Evolutionary conservation across 2,888 invertebrate genomes (phyloP), one percentile per base, ranked within the genome.

Genomic region (Drosophila anceps): DNA sequence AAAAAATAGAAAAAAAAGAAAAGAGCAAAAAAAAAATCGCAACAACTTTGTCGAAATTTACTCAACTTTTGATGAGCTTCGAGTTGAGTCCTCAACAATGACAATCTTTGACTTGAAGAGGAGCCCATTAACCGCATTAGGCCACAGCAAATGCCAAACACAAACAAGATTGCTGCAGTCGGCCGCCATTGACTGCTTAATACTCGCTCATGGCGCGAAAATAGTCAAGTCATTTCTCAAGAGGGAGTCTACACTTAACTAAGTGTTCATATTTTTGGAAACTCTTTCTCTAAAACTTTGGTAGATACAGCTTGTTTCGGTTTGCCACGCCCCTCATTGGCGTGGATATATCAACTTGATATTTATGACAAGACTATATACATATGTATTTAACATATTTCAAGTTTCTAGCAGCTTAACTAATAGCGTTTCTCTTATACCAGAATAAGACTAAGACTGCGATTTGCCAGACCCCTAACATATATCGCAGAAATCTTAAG

Each of bases 91-190:
- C 69, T 77, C 58, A 33, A 74, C 67, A 70, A 70, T 77, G 67
- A 71, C 77, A 77, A 59, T 71, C 54, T 39, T 62, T 67, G 74
- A 74, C 77, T 71, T 67, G 63, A 27, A 39, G 77, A 77, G 71
- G 33, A n/a, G 37, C 66, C 67, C 64, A 74, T 78, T 77, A 74
- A 77, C 63, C 77, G 77, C 77, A 77, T 77, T 77, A 74, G 39
- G 58, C 37, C 51, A 29, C 37, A 37, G 57, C 51, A 44, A 57
- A 39, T 27, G 18, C 24, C 27, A 62, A 46, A 60, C 37, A 20
- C n/a, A 18, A 63, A 68, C 12, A 63, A 1, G n/a, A n/a, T 10
- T 29, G 1, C 0, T 10, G 10, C 8, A 51, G 7, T 18, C 31
- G 29, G 29, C 29, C 12, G 29, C 10, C n/a, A 48, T 0, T 3